These are phyloP conservation scores for Suncus etruscus DNA, from an alignment of 2,113 vertebrate species.

Conservation along the genomic window DNA sequence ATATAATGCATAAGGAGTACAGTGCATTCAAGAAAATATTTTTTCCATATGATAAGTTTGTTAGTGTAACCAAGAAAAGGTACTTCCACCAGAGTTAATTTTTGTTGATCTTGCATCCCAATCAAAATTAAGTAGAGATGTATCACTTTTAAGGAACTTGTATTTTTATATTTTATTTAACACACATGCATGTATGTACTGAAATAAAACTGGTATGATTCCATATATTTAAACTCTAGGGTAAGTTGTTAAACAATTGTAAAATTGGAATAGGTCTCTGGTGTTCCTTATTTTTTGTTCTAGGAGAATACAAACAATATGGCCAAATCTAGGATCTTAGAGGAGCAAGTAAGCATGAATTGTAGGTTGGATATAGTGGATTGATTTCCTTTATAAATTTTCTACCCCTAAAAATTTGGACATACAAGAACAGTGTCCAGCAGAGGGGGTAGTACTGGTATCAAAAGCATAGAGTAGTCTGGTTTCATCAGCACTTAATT, in stretches of 20 bases:
- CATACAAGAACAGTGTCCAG: constrained; percentile 42
- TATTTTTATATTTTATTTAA: not conserved
- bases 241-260: not conserved
- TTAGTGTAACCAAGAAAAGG: not conserved
- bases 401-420: not conserved
- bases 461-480: not conserved
- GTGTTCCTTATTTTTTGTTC: not conserved
- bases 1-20: not conserved
- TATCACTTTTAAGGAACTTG: constrained; percentile 32
- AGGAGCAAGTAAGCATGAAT: not conserved
- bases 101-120: not conserved
- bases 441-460: constrained; percentile 54
- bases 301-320: constrained; percentile 20
- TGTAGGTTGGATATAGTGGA: not conserved
- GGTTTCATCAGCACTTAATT: not conserved
- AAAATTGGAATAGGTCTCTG: constrained; percentile 9
- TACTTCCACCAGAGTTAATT: constrained; percentile 11
- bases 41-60: not conserved
- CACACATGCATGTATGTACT: no score
- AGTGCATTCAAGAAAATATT: not conserved
- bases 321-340: not conserved
- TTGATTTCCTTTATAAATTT: not conserved
- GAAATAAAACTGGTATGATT: not conserved
- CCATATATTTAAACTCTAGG: constrained; percentile 29
- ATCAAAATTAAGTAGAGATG: constrained; percentile 25